phyloP scores from a whole-genome alignment of 2,888 invertebrate genomes.

The Prosopocoilus inquinatus region DNA sequence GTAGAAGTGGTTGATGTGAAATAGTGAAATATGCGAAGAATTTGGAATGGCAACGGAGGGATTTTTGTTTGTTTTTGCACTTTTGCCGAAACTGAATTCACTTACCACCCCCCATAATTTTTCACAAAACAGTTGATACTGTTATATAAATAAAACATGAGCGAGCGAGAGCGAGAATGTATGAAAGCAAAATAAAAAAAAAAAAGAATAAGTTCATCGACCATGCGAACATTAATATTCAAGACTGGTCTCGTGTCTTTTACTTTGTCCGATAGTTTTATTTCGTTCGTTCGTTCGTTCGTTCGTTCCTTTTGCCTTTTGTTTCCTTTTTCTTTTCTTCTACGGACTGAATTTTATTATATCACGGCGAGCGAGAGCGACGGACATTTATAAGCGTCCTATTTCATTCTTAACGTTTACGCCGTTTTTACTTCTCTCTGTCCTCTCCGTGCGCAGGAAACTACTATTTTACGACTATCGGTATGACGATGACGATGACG shows the following conservation, averaged over 20 bases:
- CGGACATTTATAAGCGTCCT: conserved; percentile 4
- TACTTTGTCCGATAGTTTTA: conserved; percentile 18
- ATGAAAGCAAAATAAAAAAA: conserved; percentile 11
- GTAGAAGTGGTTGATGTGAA: background rate
- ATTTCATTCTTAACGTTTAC: conserved; percentile 1
- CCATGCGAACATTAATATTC: conserved; percentile 21
- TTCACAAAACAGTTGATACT: background rate
- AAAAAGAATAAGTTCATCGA: conserved; percentile 19
- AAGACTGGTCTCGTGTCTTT: conserved; percentile 19
- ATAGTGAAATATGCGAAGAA: background rate
- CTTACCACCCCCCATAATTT: background rate
- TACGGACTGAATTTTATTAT: conserved; percentile 11
- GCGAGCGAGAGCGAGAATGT: conserved; percentile 2
- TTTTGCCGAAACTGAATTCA: too few species aligned
- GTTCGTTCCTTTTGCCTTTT: too few species aligned
- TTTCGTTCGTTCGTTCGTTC: background rate
- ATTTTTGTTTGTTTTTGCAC: too few species aligned
- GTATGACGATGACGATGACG: too few species aligned
- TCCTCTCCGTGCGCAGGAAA: too few species aligned
- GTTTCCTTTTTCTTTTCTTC: conserved; percentile 8
- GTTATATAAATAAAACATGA: conserved; percentile 1
- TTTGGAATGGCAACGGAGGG: too few species aligned
- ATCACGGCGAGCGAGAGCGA: conserved; percentile 9
- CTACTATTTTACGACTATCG: too few species aligned
- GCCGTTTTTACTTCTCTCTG: background rate